These are phyloP conservation scores for Teleogryllus oceanicus DNA, from an alignment of 2,888 invertebrate genomes.

Conservation along the genomic window DNA sequence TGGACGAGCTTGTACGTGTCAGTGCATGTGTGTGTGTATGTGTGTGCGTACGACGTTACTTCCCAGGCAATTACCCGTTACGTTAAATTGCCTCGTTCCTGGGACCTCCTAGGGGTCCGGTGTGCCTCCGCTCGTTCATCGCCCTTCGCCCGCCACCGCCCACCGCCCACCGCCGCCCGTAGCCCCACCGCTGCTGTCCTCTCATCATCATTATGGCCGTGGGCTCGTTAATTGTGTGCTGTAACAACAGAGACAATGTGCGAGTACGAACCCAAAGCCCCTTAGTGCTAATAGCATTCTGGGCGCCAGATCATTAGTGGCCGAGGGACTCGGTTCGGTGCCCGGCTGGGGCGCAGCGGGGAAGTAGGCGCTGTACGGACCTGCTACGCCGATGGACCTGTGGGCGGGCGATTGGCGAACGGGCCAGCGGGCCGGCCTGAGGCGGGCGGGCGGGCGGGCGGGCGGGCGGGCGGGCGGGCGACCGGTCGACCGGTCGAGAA, in stretches of 20 bases:
- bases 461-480: background rate
- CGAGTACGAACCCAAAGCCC: conserved; percentile 9
- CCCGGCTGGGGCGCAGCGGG: background rate
- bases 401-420: too few relatives aligned
- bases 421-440: background rate
- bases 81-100: background rate
- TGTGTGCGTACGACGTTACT: background rate
- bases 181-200: background rate
- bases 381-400: background rate
- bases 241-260: conserved; percentile 2
- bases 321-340: background rate
- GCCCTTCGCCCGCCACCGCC: too few relatives aligned
- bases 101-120: background rate
- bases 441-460: background rate
- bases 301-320: conserved; percentile 8
- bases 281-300: conserved; percentile 8
- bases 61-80: background rate
- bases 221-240: conserved; percentile 18
- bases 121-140: too few relatives aligned
- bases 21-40: background rate
- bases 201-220: background rate
- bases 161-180: too few relatives aligned
- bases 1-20: background rate
- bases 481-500: background rate
- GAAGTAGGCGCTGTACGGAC: background rate